phyloP scores from a whole-genome alignment of 2,888 invertebrate species.

The Lasius fuliginosus region DNA sequence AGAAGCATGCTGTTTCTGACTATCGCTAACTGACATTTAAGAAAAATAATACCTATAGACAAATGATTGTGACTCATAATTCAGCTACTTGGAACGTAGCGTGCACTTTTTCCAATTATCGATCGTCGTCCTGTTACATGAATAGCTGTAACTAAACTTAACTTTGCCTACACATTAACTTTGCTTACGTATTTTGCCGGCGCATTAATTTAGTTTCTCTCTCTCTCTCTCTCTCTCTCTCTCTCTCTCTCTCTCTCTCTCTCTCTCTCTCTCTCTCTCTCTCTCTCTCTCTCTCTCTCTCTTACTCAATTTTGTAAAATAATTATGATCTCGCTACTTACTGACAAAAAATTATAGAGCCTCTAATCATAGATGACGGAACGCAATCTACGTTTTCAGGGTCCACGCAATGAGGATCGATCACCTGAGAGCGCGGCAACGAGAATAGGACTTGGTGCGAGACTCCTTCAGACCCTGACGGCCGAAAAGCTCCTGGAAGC shows the following conservation, averaged over 20 bases:
- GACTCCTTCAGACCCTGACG: constrained; percentile 94
- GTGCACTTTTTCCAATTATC: constrained; percentile 33
- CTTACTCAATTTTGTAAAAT: constrained; percentile 13
- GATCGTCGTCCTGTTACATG: constrained; percentile 89
- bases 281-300: neutral
- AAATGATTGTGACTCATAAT: constrained; percentile 27
- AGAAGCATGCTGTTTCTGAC: neutral
- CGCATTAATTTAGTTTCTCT: neutral
- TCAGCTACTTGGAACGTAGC: constrained; percentile 34
- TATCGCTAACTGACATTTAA: neutral
- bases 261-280: neutral
- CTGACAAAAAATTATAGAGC: constrained; percentile 85
- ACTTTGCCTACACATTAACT: neutral
- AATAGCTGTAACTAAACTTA: constrained; percentile 74
- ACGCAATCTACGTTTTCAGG: constrained; percentile 83
- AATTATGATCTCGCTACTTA: constrained; percentile 9
- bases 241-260: too few relatives aligned
- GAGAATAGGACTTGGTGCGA: constrained; percentile 92
- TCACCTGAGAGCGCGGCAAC: constrained; percentile 91
- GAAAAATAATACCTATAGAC: neutral
- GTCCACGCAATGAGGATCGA: constrained; percentile 89
- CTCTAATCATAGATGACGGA: neutral
- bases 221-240: neutral
- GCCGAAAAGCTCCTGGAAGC: constrained; percentile 95
- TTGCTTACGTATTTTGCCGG: neutral